phyloP scores from a whole-genome alignment of 2,888 invertebrate species.

The Arctia plantaginis region DNA sequence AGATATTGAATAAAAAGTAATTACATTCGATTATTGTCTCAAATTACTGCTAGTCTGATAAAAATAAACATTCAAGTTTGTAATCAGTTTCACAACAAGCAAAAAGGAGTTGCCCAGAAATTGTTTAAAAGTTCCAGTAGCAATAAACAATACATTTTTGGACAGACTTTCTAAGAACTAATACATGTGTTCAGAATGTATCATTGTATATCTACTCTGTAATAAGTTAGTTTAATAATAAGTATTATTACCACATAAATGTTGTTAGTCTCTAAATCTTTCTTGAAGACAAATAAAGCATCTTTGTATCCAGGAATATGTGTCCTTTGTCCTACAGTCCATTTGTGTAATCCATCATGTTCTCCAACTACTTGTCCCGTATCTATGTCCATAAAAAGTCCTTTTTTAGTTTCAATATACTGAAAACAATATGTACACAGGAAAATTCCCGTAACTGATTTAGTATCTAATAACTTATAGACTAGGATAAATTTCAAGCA shows the following conservation, averaged over 20 bases:
- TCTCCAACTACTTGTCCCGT: slow-evolving; percentile 91
- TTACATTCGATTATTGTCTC: too few relatives aligned
- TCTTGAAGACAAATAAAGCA: slow-evolving; percentile 92
- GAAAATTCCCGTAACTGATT: neutral
- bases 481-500: too few relatives aligned
- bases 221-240: neutral
- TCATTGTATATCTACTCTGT: too few relatives aligned
- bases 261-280: slow-evolving; percentile 89
- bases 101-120: too few relatives aligned
- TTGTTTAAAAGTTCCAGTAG: too few relatives aligned
- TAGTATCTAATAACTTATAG: neutral
- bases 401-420: slow-evolving; percentile 93
- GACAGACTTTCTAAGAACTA: too few relatives aligned
- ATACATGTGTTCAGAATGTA: too few relatives aligned
- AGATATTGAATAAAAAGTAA: too few relatives aligned
- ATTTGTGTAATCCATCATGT: slow-evolving; percentile 96
- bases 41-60: too few relatives aligned
- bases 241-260: slow-evolving; percentile 90
- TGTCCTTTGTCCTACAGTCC: slow-evolving; percentile 97
- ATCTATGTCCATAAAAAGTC: slow-evolving; percentile 93
- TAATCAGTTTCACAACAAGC: too few relatives aligned
- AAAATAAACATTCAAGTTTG: too few relatives aligned
- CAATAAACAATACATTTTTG: too few relatives aligned
- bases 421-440: slow-evolving; percentile 68
- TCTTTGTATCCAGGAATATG: slow-evolving; percentile 87